Conservation (phyloP, 2,797 vertebrate genomes). For the Enteromius afrohamiltoni region DNA sequence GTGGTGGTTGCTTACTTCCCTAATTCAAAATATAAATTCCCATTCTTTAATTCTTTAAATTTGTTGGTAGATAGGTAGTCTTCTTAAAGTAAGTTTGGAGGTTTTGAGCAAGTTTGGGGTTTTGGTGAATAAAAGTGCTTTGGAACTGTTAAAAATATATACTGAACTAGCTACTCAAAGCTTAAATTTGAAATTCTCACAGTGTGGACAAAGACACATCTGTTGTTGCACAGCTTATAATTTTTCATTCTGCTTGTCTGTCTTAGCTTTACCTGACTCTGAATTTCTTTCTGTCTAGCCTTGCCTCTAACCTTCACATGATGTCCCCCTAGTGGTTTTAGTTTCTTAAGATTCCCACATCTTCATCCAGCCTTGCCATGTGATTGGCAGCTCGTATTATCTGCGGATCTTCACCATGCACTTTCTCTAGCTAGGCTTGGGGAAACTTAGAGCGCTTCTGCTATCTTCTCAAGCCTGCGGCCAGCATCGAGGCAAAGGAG, state of each 20-base stretch:
- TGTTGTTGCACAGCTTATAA: neutral
- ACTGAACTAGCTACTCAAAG: neutral
- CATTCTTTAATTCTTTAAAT: too few species aligned
- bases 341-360: conserved; percentile 69
- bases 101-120: neutral
- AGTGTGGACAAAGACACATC: neutral
- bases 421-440: conserved; percentile 67
- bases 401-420: conserved; percentile 72
- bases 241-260: neutral
- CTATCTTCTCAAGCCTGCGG: conserved; percentile 77
- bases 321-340: conserved; percentile 69
- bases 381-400: conserved; percentile 79
- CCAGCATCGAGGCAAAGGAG: conserved; percentile 71
- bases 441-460: conserved; percentile 60
- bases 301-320: conserved; percentile 65
- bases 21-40: neutral
- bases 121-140: neutral
- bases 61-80: neutral
- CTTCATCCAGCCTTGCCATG: conserved; percentile 71
- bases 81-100: neutral
- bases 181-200: neutral
- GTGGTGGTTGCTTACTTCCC: neutral
- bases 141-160: neutral
- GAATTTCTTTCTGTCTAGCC: conserved; percentile 53
- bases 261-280: conserved; percentile 38